These are phyloP conservation scores for Ganaspis sp. DNA, from an alignment of 1,140 invertebrate genomes.

Conservation along the genomic window DNA sequence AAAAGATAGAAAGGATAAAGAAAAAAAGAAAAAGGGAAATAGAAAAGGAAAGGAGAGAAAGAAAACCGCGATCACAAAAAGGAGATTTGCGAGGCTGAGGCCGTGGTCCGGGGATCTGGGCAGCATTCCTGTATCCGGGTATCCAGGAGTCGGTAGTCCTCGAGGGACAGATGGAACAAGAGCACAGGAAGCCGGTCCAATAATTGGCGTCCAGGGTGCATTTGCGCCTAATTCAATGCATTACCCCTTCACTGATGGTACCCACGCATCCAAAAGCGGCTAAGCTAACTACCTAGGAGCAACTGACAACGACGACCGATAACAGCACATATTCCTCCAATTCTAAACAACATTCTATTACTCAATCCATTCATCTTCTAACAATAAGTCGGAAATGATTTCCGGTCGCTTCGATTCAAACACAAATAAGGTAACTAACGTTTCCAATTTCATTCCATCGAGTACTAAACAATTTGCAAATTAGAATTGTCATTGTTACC, in stretches of 20 bases:
- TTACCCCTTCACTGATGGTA: slow-evolving; percentile 63
- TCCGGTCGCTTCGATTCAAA: not conserved
- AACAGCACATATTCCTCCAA: not conserved
- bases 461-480: no score
- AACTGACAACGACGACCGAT: not conserved
- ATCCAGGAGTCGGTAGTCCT: slow-evolving; percentile 61
- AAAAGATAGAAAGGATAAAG: no score
- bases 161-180: slow-evolving; percentile 67
- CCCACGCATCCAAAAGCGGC: slow-evolving; percentile 44
- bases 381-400: not conserved
- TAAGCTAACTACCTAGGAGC: slow-evolving; percentile 54
- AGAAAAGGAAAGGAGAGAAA: not conserved
- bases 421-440: no score
- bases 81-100: slow-evolving; percentile 20
- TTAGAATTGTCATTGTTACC: no score
- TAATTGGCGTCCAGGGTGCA: slow-evolving; percentile 72
- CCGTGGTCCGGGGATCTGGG: slow-evolving; percentile 46
- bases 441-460: no score
- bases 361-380: not conserved
- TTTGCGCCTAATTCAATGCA: slow-evolving; percentile 75
- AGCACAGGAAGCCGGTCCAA: slow-evolving; percentile 68
- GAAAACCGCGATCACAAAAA: not conserved
- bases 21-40: not conserved
- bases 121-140: slow-evolving; percentile 49
- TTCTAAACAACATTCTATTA: slow-evolving; percentile 2